Percentiles rank a stretch among this genome's conserved stretches.
Evolutionary conservation across 2,797 vertebrate species (phyloP).

Genomic region (Poecilia picta): DNA sequence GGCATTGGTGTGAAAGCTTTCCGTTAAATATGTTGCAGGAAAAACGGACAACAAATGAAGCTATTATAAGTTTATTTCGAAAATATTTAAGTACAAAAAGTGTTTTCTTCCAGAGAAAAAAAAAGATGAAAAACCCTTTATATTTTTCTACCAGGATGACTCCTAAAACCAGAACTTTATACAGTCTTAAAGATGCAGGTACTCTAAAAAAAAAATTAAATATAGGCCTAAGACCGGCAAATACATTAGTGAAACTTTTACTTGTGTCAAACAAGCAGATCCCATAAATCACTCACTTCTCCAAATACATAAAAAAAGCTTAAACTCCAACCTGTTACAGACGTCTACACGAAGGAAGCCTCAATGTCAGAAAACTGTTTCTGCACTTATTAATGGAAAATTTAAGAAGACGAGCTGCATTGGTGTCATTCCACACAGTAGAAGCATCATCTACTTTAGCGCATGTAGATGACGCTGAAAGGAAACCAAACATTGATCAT

Average conservation of each 20-base stretch:
- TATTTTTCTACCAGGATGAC: constrained; percentile 46
- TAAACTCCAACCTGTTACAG: constrained; percentile 80
- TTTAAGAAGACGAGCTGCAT: constrained; percentile 84
- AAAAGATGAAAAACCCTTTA: constrained; percentile 82
- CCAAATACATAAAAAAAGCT: constrained; percentile 78
- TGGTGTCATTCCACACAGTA: constrained; percentile 87
- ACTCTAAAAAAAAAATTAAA: constrained; percentile 74
- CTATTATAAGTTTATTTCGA: constrained; percentile 80
- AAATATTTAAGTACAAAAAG: constrained; percentile 88
- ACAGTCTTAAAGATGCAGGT: constrained; percentile 63
- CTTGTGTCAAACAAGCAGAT: constrained; percentile 91
- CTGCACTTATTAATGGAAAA: constrained; percentile 89
- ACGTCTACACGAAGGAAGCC: constrained; percentile 80
- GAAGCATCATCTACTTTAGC: constrained; percentile 20
- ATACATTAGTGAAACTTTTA: constrained; percentile 64
- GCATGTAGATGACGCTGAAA: constrained; percentile 90
- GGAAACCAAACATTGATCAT: constrained; percentile 90
- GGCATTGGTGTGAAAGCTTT: not conserved
- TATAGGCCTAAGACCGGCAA: constrained; percentile 65
- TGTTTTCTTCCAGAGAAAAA: constrained; percentile 92
- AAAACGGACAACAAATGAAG: constrained; percentile 13
- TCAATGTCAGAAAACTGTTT: constrained; percentile 86
- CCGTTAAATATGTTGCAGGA: not conserved
- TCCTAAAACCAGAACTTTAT: constrained; percentile 56
- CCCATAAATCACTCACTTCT: constrained; percentile 78